phyloP scores from a whole-genome alignment of 2,888 invertebrate genomes.

The Aphodius granarius region DNA sequence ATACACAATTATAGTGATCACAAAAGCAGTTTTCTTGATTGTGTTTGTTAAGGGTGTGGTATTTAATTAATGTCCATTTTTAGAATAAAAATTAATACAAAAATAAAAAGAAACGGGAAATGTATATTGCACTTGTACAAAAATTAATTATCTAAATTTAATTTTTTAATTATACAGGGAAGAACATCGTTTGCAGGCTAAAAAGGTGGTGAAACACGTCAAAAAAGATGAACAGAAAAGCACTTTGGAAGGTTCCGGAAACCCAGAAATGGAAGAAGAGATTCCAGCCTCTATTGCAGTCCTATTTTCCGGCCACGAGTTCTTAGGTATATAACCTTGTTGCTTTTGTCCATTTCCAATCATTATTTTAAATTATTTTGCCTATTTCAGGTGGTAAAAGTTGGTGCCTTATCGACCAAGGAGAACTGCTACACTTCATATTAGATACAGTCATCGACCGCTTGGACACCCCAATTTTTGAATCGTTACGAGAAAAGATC shows the following conservation, averaged over 20 bases:
- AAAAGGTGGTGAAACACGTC: conserved; percentile 48
- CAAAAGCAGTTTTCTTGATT: too few species aligned
- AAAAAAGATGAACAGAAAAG: conserved; percentile 43
- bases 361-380: conserved; percentile 7
- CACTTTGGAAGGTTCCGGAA: conserved; percentile 43
- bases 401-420: conserved; percentile 79
- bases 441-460: conserved; percentile 74
- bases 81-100: too few species aligned
- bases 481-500: conserved; percentile 67
- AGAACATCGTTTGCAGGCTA: conserved; percentile 68
- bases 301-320: conserved; percentile 82
- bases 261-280: conserved; percentile 59
- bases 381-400: conserved; percentile 57
- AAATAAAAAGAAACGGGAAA: too few species aligned
- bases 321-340: conserved; percentile 62
- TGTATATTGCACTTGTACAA: too few species aligned
- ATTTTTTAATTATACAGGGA: conserved; percentile 53
- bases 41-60: too few species aligned
- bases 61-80: too few species aligned
- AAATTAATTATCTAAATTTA: not conserved
- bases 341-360: conserved; percentile 33
- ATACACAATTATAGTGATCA: too few species aligned
- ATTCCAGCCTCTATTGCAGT: conserved; percentile 75
- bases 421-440: conserved; percentile 76
- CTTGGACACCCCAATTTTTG: conserved; percentile 66